These are phyloP conservation scores for Tillus elongatus DNA, from an alignment of 2,888 invertebrate genomes.

Conservation along the genomic window DNA sequence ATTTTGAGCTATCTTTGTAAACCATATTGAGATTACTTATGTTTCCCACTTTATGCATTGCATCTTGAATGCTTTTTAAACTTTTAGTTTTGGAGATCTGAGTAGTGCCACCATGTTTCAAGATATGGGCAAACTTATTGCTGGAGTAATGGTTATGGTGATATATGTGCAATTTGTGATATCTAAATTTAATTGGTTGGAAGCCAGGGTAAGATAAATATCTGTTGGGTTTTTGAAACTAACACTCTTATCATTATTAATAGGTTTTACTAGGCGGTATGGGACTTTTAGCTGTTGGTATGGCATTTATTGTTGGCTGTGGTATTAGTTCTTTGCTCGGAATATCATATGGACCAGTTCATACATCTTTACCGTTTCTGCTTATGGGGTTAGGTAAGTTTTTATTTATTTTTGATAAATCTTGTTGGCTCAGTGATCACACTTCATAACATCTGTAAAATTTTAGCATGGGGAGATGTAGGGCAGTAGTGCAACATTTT, in stretches of 20 bases:
- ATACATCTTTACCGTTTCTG: slow-evolving; percentile 72
- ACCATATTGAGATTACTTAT: too few relatives aligned
- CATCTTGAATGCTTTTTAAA: too few relatives aligned
- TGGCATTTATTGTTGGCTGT: slow-evolving; percentile 63
- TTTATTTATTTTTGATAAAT: not conserved
- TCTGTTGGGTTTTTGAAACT: not conserved
- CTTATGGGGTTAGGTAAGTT: slow-evolving; percentile 58
- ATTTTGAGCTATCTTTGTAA: too few relatives aligned
- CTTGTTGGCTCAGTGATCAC: too few relatives aligned
- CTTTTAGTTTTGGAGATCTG: slow-evolving; percentile 62
- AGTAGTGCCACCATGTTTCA: slow-evolving; percentile 61
- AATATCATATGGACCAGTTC: slow-evolving; percentile 70
- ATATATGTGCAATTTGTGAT: slow-evolving; percentile 64
- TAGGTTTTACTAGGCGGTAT: slow-evolving; percentile 57
- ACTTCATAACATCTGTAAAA: too few relatives aligned
- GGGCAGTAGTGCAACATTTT: too few relatives aligned
- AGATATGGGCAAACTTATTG: slow-evolving; percentile 58
- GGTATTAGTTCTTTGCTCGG: slow-evolving; percentile 64
- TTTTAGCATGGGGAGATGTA: too few relatives aligned
- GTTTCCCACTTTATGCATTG: too few relatives aligned
- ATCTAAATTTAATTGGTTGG: slow-evolving; percentile 65
- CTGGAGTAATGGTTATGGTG: slow-evolving; percentile 64
- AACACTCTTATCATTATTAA: slow-evolving; percentile 6
- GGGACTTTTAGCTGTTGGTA: slow-evolving; percentile 62
- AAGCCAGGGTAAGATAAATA: slow-evolving; percentile 52